These are phyloP conservation scores for Athrips mouffetella DNA, from an alignment of 2,888 invertebrate genomes.

Conservation along the genomic window DNA sequence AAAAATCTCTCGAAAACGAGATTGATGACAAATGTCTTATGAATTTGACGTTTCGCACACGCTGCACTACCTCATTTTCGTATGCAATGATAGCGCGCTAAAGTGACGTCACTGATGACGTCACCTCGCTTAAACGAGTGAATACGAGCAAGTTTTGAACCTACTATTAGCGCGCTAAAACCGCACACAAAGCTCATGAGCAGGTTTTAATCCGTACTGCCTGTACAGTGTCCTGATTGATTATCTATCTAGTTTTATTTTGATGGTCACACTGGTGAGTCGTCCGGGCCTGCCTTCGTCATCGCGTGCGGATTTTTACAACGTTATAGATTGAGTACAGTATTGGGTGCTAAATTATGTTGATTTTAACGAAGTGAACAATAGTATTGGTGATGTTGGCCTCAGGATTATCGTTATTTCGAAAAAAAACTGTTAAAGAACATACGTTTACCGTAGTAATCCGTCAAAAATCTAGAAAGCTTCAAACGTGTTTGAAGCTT, in stretches of 20 bases:
- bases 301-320: constrained; percentile 49
- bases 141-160: no score
- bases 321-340: constrained; percentile 37
- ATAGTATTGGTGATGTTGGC: constrained; percentile 75
- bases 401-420: constrained; percentile 66
- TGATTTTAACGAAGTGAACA: constrained; percentile 58
- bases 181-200: no score
- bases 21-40: no score
- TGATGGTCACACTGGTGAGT: not conserved
- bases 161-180: no score
- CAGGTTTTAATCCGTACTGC: no score
- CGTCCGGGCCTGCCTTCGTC: constrained; percentile 45
- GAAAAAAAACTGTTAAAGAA: constrained; percentile 65
- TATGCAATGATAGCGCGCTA: no score
- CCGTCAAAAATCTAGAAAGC: constrained; percentile 90
- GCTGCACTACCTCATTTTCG: no score
- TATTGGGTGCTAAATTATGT: constrained; percentile 57
- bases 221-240: no score
- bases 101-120: no score
- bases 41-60: no score
- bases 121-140: no score
- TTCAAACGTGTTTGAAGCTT: constrained; percentile 97
- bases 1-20: no score
- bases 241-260: not conserved
- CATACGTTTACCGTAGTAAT: constrained; percentile 74